A percentile compares a stretch with the other conserved stretches of the same genome.
Evolutionary conservation across 2,888 invertebrate genomes (phyloP).

Genomic region (Anthophora plumipes): DNA sequence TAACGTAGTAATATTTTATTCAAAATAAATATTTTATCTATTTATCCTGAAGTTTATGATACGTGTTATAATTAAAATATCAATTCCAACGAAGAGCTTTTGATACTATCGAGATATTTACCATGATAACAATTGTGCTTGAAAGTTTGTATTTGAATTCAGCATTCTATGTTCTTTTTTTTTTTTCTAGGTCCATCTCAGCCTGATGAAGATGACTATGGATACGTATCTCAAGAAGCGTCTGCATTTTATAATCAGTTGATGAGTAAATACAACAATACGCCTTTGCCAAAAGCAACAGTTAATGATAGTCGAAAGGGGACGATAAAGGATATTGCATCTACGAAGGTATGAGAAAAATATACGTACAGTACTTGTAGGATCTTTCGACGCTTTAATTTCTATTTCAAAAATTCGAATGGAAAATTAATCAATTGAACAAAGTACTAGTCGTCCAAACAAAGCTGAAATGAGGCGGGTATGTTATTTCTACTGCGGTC

Average conservation of each 20-base stretch:
- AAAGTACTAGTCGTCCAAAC: no score
- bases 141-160: not conserved
- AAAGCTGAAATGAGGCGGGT: no score
- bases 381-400: not conserved
- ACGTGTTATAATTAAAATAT: not conserved
- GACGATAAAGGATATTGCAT: slow-evolving; percentile 85
- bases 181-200: slow-evolving; percentile 88
- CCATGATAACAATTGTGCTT: not conserved
- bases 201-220: slow-evolving; percentile 96
- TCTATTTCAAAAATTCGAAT: no score
- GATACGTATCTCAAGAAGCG: slow-evolving; percentile 94
- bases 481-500: no score
- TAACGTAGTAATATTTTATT: no score
- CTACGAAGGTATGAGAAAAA: slow-evolving; percentile 83
- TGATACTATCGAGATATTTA: not conserved
- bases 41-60: not conserved
- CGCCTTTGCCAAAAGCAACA: slow-evolving; percentile 89
- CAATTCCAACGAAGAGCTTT: not conserved
- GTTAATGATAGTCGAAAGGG: slow-evolving; percentile 87
- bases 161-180: slow-evolving; percentile 6
- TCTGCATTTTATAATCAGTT: slow-evolving; percentile 93
- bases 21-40: no score
- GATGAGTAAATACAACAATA: slow-evolving; percentile 92
- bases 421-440: no score
- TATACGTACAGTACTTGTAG: not conserved